Percentiles rank a stretch among this genome's conserved stretches.
These are phyloP conservation scores for Passer domesticus DNA, from an alignment of 2,113 vertebrate genomes.

Conservation along the genomic window DNA sequence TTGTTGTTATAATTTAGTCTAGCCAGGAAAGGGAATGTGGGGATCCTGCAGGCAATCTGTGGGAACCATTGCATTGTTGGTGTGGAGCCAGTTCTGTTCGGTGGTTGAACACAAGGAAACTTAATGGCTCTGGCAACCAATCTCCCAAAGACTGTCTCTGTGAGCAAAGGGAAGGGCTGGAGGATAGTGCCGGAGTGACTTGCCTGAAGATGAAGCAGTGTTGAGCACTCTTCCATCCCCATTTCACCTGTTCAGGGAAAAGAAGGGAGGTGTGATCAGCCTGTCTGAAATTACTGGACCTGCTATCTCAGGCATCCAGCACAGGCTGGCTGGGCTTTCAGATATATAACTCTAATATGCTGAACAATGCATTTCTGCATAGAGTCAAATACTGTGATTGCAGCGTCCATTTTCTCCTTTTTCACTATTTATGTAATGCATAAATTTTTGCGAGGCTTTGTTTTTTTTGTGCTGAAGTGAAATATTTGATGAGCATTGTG, in stretches of 20 bases:
- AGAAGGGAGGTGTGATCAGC: background rate
- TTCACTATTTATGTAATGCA: background rate
- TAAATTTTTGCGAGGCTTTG: background rate
- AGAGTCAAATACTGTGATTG: background rate
- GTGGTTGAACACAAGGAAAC: background rate
- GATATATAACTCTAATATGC: background rate
- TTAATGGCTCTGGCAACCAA: background rate
- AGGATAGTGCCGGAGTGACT: background rate
- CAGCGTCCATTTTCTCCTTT: background rate
- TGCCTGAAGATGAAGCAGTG: background rate
- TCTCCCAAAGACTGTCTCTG: rapidly evolving
- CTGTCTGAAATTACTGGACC: background rate
- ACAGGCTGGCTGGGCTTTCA: background rate
- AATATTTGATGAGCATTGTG: background rate
- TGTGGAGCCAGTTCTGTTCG: background rate
- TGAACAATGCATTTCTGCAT: background rate
- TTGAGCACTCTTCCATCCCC: background rate
- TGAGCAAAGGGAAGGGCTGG: background rate
- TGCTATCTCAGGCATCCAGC: background rate
- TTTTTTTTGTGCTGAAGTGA: background rate
- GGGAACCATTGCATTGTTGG: background rate
- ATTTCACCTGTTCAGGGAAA: background rate
- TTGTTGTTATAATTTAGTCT: background rate
- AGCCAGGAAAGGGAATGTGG: background rate
- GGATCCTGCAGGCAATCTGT: background rate